These are phyloP conservation scores for Lacerta viridis DNA, from an alignment of 2,797 vertebrate species.

Conservation along the genomic window DNA sequence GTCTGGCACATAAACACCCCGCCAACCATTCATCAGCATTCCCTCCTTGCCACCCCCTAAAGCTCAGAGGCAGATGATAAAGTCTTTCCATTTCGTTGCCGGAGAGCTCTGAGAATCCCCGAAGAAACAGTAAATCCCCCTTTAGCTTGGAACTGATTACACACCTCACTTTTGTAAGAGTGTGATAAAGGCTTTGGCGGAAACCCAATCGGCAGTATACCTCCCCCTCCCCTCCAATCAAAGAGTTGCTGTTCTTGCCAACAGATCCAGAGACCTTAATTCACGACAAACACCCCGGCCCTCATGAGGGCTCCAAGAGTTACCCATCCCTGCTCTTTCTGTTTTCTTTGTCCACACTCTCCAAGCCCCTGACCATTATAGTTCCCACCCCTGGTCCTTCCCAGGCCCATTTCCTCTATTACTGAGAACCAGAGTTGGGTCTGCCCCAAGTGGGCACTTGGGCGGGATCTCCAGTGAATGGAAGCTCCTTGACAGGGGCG, in stretches of 20 bases:
- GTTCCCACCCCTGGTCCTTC: not conserved
- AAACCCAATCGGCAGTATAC: not conserved
- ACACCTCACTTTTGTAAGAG: constrained; percentile 33
- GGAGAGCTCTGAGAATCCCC: constrained; percentile 41
- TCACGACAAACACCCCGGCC: not conserved
- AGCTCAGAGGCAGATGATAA: constrained; percentile 28
- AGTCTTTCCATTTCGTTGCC: constrained; percentile 25
- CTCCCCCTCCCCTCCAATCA: not conserved
- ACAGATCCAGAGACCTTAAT: not conserved
- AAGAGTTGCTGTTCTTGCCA: not conserved
- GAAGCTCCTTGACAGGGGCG: not conserved
- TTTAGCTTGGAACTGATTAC: constrained; percentile 39
- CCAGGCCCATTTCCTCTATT: not conserved
- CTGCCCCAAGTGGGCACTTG: not conserved
- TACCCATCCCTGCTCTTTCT: not conserved
- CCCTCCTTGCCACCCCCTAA: constrained; percentile 3
- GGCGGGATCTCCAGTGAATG: not conserved
- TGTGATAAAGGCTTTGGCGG: constrained; percentile 27
- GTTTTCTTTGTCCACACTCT: not conserved
- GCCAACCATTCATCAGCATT: constrained; percentile 6
- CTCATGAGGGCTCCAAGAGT: not conserved
- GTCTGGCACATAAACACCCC: not conserved
- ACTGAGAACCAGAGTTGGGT: no score
- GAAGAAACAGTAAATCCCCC: constrained; percentile 40
- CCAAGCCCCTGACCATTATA: not conserved